Conservation (phyloP, 2,797 vertebrate species). For the Odontamblyopus rebecca region DNA sequence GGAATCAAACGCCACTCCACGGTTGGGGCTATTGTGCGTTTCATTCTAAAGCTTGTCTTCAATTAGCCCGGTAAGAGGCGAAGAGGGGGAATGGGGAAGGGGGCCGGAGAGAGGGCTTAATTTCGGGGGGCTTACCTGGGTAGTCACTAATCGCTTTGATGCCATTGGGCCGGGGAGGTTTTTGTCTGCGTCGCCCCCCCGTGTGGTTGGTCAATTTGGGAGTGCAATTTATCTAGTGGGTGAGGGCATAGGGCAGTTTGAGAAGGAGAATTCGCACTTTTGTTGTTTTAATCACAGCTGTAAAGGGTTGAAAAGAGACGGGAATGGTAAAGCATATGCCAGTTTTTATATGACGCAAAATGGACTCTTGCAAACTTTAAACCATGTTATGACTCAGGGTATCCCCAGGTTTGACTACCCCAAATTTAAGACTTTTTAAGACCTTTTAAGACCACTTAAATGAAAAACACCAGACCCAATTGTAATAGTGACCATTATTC, state of each 20-base stretch:
- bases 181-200: conserved; percentile 81
- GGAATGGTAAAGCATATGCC: conserved; percentile 11
- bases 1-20: conserved; percentile 76
- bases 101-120: conserved; percentile 20
- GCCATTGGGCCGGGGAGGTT: conserved; percentile 77
- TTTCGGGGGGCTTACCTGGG: conserved; percentile 65
- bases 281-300: conserved; percentile 36
- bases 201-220: conserved; percentile 83
- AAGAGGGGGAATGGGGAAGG: conserved; percentile 77
- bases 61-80: conserved; percentile 90
- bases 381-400: too few species aligned
- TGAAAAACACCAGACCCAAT: too few species aligned
- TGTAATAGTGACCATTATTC: too few species aligned
- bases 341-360: too few species aligned
- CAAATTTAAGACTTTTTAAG: too few species aligned
- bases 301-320: conserved; percentile 26
- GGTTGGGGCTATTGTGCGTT: conserved; percentile 70
- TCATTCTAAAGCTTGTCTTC: conserved; percentile 84
- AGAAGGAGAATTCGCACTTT: conserved; percentile 41
- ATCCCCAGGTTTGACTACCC: too few species aligned
- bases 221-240: conserved; percentile 83
- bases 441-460: too few species aligned
- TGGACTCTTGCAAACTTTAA: too few species aligned
- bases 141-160: conserved; percentile 86
- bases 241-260: conserved; percentile 48